These are phyloP conservation scores for Agapostemon virescens DNA, from an alignment of 2,888 invertebrate species.

Conservation along the genomic window DNA sequence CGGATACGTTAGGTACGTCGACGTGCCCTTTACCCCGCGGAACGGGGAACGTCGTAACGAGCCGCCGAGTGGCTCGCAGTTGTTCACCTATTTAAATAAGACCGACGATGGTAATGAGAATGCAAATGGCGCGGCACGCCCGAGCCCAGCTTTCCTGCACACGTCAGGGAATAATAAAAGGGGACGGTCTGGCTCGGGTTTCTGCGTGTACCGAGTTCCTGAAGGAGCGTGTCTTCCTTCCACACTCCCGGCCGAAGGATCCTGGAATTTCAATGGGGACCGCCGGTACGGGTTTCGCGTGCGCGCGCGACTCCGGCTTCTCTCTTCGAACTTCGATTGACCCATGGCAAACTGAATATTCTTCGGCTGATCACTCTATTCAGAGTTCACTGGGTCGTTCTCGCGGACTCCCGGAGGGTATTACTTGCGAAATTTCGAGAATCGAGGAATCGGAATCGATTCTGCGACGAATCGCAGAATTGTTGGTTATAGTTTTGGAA, in stretches of 20 bases:
- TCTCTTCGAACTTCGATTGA: neutral
- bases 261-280: constrained; percentile 1
- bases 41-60: constrained; percentile 53
- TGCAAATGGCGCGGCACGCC: constrained; percentile 75
- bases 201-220: neutral
- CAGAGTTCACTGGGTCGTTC: neutral
- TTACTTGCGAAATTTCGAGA: neutral
- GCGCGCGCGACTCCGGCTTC: constrained; percentile 1
- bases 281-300: neutral
- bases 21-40: neutral
- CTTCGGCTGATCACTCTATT: constrained; percentile 1
- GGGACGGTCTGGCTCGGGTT: constrained; percentile 8
- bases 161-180: constrained; percentile 62
- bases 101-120: constrained; percentile 77
- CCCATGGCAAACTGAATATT: constrained; percentile 5
- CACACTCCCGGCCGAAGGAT: neutral
- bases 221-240: constrained; percentile 12
- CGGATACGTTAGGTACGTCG: neutral
- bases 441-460: neutral
- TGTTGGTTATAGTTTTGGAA: too few species aligned
- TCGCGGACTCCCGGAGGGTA: neutral
- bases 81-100: constrained; percentile 76
- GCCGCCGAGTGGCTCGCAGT: constrained; percentile 63
- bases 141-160: constrained; percentile 58
- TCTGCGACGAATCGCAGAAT: too few species aligned